Conservation (phyloP, 1,140 invertebrate genomes). For the Asbolus verrucosus region DNA sequence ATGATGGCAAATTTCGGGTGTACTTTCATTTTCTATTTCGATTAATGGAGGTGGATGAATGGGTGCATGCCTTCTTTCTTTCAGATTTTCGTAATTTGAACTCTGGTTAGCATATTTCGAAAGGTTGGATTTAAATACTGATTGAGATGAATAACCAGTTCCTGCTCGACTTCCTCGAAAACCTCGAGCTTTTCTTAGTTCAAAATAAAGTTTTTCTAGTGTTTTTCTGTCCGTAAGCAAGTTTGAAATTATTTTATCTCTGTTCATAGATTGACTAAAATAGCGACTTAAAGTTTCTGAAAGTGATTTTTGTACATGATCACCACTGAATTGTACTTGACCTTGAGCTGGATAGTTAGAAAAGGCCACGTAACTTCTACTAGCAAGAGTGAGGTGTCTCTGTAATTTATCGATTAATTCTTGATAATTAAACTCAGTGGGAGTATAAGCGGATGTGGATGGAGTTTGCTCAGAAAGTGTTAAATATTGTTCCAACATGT, state of each 20-base stretch:
- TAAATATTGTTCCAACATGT: constrained; percentile 77
- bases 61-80: constrained; percentile 55
- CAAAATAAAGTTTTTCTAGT: constrained; percentile 78
- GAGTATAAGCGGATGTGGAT: constrained; percentile 65
- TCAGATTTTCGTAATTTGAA: constrained; percentile 63
- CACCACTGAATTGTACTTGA: constrained; percentile 65
- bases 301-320: constrained; percentile 72
- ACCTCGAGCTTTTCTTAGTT: constrained; percentile 76
- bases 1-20: constrained; percentile 66
- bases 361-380: constrained; percentile 23
- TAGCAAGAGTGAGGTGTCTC: constrained; percentile 70
- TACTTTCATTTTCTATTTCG: constrained; percentile 73
- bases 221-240: constrained; percentile 78
- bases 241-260: constrained; percentile 77
- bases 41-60: constrained; percentile 73
- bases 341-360: constrained; percentile 15
- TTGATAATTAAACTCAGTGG: constrained; percentile 70
- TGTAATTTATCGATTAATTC: constrained; percentile 75
- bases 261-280: constrained; percentile 73
- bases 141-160: constrained; percentile 56
- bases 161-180: constrained; percentile 72
- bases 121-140: neutral
- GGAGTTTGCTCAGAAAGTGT: constrained; percentile 56
- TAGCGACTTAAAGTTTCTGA: constrained; percentile 76
- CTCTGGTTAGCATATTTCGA: constrained; percentile 44